Conservation (phyloP, 2,113 vertebrate species). For the Bungarus multicinctus region DNA sequence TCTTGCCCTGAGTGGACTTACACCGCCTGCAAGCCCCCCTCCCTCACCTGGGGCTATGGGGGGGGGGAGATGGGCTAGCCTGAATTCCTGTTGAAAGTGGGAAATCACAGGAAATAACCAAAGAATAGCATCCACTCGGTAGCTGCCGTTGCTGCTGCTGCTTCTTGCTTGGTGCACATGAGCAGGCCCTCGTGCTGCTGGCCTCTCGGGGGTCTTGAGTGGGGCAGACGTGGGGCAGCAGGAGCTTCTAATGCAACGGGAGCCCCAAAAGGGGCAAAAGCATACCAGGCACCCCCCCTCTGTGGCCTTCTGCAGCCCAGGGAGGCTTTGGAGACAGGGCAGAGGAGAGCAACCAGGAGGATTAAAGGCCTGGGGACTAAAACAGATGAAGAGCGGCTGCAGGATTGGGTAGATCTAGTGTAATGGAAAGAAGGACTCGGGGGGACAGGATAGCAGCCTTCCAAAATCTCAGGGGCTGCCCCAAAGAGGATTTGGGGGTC, state of each 20-base stretch:
- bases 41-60: background rate
- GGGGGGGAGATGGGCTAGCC: background rate
- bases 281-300: background rate
- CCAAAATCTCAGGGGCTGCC: background rate
- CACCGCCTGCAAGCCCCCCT: background rate
- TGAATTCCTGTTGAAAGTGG: background rate
- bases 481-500: too few species aligned
- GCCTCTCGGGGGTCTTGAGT: background rate
- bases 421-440: rapidly evolving
- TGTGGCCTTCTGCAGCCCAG: background rate
- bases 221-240: background rate
- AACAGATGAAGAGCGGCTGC: background rate
- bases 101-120: background rate
- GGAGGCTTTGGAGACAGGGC: background rate
- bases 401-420: too few species aligned
- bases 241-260: background rate
- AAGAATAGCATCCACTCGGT: background rate
- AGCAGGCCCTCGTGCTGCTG: background rate
- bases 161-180: background rate
- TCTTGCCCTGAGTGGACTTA: background rate
- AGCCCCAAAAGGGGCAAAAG: background rate
- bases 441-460: too few species aligned
- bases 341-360: background rate
- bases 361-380: background rate
- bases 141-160: too few species aligned